Conservation (phyloP, 1,140 invertebrate genomes). For the Cyclargus thomasi region DNA sequence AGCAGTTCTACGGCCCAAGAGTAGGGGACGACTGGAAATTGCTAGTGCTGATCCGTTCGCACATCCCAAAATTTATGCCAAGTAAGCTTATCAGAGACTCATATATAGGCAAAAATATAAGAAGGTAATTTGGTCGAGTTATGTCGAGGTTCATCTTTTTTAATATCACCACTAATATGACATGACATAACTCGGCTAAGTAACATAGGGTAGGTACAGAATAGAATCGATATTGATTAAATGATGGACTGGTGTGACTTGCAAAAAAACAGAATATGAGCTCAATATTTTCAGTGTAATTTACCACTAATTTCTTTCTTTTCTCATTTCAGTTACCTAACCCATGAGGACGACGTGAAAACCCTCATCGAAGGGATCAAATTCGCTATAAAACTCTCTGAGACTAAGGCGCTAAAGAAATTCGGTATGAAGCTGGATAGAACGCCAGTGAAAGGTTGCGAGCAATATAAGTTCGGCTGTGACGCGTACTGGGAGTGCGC, state of each 20-base stretch:
- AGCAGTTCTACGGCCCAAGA: constrained; percentile 85
- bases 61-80: constrained; percentile 69
- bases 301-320: not conserved
- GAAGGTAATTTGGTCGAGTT: too few species aligned
- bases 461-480: constrained; percentile 81
- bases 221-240: too few species aligned
- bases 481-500: constrained; percentile 90
- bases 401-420: constrained; percentile 80
- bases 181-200: too few species aligned
- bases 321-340: constrained; percentile 53
- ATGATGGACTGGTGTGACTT: too few species aligned
- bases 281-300: too few species aligned
- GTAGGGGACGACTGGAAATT: constrained; percentile 84
- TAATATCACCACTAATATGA: too few species aligned
- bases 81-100: constrained; percentile 36
- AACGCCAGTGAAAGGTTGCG: constrained; percentile 83
- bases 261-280: not conserved
- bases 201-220: too few species aligned
- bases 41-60: constrained; percentile 82
- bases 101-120: too few species aligned
- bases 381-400: constrained; percentile 80
- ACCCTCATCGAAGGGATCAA: constrained; percentile 85
- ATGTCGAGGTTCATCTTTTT: too few species aligned
- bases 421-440: constrained; percentile 84
- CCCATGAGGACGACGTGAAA: constrained; percentile 80